Conservation (phyloP, 2,113 vertebrate species). For the Dasyurus viverrinus region DNA sequence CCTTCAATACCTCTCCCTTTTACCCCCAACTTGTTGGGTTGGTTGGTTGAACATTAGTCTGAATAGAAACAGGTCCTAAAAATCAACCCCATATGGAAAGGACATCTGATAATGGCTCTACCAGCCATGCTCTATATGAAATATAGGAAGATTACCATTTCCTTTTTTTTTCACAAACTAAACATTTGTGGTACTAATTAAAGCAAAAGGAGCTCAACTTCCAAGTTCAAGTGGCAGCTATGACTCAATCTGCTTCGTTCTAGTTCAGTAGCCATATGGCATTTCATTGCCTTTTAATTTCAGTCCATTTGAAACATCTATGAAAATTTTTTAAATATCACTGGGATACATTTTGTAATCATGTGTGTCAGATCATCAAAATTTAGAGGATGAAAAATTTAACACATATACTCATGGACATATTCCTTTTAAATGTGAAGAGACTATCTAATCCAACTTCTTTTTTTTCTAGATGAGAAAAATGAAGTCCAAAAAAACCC, state of each 20-base stretch:
- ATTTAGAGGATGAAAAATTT: background rate
- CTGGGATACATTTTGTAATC: slow-evolving; percentile 32
- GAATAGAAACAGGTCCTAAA: slow-evolving; percentile 53
- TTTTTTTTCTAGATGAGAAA: background rate
- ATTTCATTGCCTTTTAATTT: background rate
- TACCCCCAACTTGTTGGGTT: slow-evolving; percentile 51
- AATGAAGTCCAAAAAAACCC: background rate
- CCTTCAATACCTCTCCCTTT: background rate
- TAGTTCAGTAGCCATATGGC: background rate
- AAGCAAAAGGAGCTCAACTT: slow-evolving; percentile 57
- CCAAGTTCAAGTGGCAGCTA: slow-evolving; percentile 63
- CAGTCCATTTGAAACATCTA: background rate
- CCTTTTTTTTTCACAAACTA: slow-evolving; percentile 36
- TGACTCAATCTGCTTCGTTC: slow-evolving; percentile 62
- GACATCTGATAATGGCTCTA: slow-evolving; percentile 56
- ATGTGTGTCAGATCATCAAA: slow-evolving; percentile 30
- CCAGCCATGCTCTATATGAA: slow-evolving; percentile 55
- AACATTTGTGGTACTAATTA: slow-evolving; percentile 55
- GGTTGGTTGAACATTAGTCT: slow-evolving; percentile 25
- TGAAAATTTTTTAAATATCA: slow-evolving; percentile 5
- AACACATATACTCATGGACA: background rate
- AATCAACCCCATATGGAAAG: slow-evolving; percentile 45
- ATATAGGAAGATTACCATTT: slow-evolving; percentile 35
- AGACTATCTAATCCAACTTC: background rate
- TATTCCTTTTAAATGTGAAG: background rate